Evolutionary conservation across 2,113 vertebrate genomes (phyloP), one percentile per base, ranked within the genome.

Genomic region (Argyrosomus japonicus): DNA sequence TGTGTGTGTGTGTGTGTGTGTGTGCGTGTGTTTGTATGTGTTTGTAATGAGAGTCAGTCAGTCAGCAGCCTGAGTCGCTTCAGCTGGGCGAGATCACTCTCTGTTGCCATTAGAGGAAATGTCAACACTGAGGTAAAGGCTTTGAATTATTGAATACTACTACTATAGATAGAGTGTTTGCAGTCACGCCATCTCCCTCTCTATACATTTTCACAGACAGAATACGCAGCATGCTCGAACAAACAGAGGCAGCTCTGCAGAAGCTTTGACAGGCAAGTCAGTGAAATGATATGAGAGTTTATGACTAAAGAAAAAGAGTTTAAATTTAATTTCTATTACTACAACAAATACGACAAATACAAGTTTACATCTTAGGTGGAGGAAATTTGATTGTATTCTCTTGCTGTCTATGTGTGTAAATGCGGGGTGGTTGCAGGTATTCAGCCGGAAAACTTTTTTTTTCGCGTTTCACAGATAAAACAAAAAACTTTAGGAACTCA

Each of bases 41-140:
- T 77, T 32, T 71, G 63, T 63, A 81, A 77, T 62, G 78, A 73
- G 69, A 62, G 73, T 58, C 65, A 58, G 75, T 69, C 67, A 62
- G 75, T 72, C 25, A 13, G 40, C n/a, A 63, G 76, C 54, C 57
- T 27, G 50, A 62, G 62, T 64, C 4, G 21, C 29, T 65, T 70
- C 61, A 77, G 73, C 79, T 77, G 60, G 84, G 54, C 17, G 58
- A 51, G 67, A 76, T 75, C 36, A 65, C 48, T 82, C 75, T 72
- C 65, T 21, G 50, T 54, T 3, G 23, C 83, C 82, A 86, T 87
- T 75, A 79, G 47, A 48, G 67, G 47, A 88, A 86, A 89, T 79
- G 89, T 75, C 86, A 89, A 67, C 77, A 78, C 74, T 72, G 84
- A 83, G 68, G 78, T 76, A 86, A 77, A 88, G 47, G 36, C 68